phyloP scores from a whole-genome alignment of 2,888 invertebrate genomes.

The Caenorhabditis sp. region DNA sequence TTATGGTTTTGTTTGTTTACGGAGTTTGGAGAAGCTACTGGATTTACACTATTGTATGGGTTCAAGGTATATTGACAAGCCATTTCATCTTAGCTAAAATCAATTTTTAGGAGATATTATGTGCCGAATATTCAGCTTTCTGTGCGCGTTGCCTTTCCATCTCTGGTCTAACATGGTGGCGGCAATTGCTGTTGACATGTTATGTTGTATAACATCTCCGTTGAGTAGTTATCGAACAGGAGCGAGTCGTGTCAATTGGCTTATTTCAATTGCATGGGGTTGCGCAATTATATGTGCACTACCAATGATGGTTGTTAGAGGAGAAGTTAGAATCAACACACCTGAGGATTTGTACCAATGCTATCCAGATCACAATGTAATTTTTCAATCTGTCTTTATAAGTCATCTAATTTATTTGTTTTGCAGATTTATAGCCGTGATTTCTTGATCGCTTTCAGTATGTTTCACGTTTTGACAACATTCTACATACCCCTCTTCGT shows the following conservation, averaged over 20 bases:
- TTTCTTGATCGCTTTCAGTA: constrained; percentile 51
- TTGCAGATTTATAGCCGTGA: constrained; percentile 39
- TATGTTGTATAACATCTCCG: constrained; percentile 62
- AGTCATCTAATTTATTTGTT: not conserved
- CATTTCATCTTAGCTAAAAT: not conserved
- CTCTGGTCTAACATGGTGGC: constrained; percentile 68
- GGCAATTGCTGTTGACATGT: constrained; percentile 65
- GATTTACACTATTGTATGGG: constrained; percentile 63
- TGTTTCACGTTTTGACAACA: constrained; percentile 61
- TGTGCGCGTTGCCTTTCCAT: constrained; percentile 63
- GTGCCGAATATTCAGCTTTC: constrained; percentile 60
- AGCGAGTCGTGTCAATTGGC: constrained; percentile 51
- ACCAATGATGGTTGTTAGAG: constrained; percentile 56
- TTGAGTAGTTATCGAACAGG: constrained; percentile 60
- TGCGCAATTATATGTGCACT: constrained; percentile 54
- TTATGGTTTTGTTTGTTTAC: constrained; percentile 64
- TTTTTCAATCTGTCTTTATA: not conserved
- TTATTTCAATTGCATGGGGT: constrained; percentile 55
- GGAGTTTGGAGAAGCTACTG: constrained; percentile 66
- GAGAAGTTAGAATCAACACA: constrained; percentile 42
- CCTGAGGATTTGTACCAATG: constrained; percentile 51
- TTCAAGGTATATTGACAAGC: constrained; percentile 34
- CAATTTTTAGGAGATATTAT: constrained; percentile 51
- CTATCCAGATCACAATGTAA: constrained; percentile 50
- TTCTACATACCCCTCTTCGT: constrained; percentile 64